Conservation (phyloP, 2,888 invertebrate genomes). For the Microctonus hyperodae region DNA sequence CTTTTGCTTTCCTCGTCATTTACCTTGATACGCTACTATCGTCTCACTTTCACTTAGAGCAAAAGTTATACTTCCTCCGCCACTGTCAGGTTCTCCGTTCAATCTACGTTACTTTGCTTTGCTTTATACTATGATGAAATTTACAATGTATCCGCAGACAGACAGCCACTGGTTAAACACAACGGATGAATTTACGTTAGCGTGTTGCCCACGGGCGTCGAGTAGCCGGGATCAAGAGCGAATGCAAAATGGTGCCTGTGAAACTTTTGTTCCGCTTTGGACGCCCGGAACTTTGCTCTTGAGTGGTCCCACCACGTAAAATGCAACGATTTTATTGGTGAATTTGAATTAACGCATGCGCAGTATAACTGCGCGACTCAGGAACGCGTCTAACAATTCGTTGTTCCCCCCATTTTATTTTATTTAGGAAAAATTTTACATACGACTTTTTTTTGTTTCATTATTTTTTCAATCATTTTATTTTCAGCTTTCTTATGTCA, state of each 20-base stretch:
- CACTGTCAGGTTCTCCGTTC: conserved; percentile 29
- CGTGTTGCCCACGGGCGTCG: conserved; percentile 58
- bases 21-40: conserved; percentile 17
- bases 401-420: conserved; percentile 11
- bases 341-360: conserved; percentile 47
- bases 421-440: neutral
- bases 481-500: neutral
- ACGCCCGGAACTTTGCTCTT: conserved; percentile 26
- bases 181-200: conserved; percentile 44
- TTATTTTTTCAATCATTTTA: neutral
- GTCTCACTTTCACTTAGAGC: conserved; percentile 11
- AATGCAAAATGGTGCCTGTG: conserved; percentile 52
- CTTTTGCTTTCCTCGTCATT: conserved; percentile 18
- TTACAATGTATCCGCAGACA: conserved; percentile 40
- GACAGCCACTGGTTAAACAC: conserved; percentile 55
- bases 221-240: conserved; percentile 55
- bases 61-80: conserved; percentile 29
- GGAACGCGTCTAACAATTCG: conserved; percentile 16
- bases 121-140: conserved; percentile 27
- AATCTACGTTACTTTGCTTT: conserved; percentile 11
- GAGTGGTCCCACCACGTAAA: conserved; percentile 17
- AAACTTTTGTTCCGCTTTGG: conserved; percentile 31
- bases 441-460: neutral
- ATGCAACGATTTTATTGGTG: conserved; percentile 38
- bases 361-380: neutral